Percentiles rank a stretch among this genome's conserved stretches.
Evolutionary conservation across 2,797 vertebrate genomes (phyloP).

Genomic region (Hydrocynus forskahlii): DNA sequence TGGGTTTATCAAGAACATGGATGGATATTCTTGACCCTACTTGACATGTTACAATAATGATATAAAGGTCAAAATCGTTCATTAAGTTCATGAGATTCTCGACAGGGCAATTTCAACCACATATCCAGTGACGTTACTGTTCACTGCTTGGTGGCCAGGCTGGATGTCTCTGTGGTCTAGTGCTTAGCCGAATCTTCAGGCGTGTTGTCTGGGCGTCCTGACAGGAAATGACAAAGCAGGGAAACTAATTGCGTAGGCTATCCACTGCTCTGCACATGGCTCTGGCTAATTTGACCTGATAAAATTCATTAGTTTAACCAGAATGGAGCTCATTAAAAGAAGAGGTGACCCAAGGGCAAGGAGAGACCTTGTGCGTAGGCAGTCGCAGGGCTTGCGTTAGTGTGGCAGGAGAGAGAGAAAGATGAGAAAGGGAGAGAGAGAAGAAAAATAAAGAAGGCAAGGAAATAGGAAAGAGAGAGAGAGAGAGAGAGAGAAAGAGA

Average conservation of each 20-base stretch:
- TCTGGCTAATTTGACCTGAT: slow-evolving; percentile 54
- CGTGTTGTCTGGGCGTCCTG: neutral
- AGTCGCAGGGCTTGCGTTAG: neutral
- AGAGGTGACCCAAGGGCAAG: slow-evolving; percentile 33
- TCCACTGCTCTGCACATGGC: slow-evolving; percentile 21
- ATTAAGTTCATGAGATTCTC: neutral
- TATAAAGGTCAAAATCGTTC: neutral
- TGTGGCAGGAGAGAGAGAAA: neutral
- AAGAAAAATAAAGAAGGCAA: neutral
- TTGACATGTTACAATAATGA: no score
- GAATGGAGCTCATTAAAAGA: slow-evolving; percentile 64
- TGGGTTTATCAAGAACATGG: neutral
- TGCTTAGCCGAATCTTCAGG: slow-evolving; percentile 2
- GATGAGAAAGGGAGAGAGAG: neutral
- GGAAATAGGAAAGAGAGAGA: neutral
- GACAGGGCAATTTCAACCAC: neutral
- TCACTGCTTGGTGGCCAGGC: neutral
- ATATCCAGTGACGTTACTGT: neutral
- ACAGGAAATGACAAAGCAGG: slow-evolving; percentile 24
- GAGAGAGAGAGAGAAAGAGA: neutral
- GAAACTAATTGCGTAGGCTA: slow-evolving; percentile 4
- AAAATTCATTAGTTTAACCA: slow-evolving; percentile 59
- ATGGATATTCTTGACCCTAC: neutral
- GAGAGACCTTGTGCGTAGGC: slow-evolving; percentile 1
- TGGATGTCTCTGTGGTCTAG: neutral